These are phyloP conservation scores for Creontiades dilutus DNA, from an alignment of 2,888 invertebrate species.

Conservation along the genomic window DNA sequence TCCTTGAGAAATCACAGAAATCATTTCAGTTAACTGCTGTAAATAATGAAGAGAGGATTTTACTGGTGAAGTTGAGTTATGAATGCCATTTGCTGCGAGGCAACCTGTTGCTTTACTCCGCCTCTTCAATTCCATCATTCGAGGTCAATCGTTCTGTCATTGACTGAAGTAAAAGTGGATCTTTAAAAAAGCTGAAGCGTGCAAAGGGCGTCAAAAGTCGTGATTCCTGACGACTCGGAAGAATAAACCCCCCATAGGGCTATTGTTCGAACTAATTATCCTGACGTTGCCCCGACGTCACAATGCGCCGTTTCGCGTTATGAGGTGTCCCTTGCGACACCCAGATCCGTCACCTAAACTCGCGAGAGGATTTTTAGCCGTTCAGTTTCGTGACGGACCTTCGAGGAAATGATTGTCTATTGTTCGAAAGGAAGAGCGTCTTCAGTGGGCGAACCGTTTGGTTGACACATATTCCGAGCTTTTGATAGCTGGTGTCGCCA, in stretches of 20 bases:
- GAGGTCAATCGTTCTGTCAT: constrained; percentile 42
- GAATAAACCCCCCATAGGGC: constrained; percentile 19
- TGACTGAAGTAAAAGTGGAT: constrained; percentile 32
- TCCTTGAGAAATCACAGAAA: too few species aligned
- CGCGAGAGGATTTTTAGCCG: background rate
- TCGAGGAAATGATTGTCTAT: constrained; percentile 37
- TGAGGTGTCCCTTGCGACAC: background rate
- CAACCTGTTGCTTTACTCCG: background rate
- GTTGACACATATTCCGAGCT: constrained; percentile 36
- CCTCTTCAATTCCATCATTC: background rate
- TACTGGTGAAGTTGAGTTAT: background rate
- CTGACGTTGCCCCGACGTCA: constrained; percentile 19
- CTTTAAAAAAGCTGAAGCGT: background rate
- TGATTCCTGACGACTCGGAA: constrained; percentile 43
- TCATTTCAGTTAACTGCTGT: too few species aligned
- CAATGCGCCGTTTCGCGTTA: constrained; percentile 30
- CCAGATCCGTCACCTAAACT: constrained; percentile 10
- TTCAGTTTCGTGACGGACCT: constrained; percentile 50
- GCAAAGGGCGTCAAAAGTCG: constrained; percentile 19
- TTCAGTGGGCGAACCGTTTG: constrained; percentile 23
- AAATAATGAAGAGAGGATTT: too few species aligned
- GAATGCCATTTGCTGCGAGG: background rate
- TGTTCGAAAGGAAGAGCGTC: constrained; percentile 29
- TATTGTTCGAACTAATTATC: constrained; percentile 24
- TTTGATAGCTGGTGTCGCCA: constrained; percentile 12